These are phyloP conservation scores for Tadarida brasiliensis DNA, from an alignment of 2,797 vertebrate species.

Conservation along the genomic window DNA sequence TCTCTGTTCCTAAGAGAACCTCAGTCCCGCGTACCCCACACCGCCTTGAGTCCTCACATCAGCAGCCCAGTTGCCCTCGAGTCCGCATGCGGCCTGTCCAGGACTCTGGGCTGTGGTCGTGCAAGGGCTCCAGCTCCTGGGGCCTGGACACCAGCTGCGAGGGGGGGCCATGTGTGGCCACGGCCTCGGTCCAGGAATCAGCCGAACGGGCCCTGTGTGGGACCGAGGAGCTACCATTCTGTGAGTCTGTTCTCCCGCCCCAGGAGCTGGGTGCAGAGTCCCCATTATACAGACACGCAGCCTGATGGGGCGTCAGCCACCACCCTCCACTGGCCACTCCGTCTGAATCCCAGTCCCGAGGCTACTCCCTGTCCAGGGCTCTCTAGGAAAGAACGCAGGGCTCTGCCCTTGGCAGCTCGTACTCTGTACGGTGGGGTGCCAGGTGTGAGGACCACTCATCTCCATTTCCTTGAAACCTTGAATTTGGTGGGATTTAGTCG, in stretches of 20 bases:
- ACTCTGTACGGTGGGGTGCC: background rate
- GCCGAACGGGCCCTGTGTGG: too few relatives aligned
- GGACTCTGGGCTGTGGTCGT: background rate
- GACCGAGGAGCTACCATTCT: fast-evolving
- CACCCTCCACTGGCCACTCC: background rate
- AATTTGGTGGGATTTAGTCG: background rate
- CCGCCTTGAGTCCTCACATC: fast-evolving
- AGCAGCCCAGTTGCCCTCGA: background rate
- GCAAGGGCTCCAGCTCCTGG: background rate
- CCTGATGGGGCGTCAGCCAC: background rate
- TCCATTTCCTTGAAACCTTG: background rate
- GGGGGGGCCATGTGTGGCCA: background rate
- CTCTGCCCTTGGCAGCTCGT: fast-evolving
- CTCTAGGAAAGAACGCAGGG: background rate
- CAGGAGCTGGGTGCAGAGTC: background rate
- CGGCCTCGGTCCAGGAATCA: background rate
- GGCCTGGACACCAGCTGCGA: background rate
- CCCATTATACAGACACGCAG: fast-evolving
- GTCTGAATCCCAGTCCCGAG: background rate
- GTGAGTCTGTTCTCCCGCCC: background rate
- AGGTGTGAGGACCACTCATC: fast-evolving
- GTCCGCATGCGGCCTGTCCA: fast-evolving
- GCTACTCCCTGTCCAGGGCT: fast-evolving
- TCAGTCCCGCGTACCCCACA: fast-evolving
- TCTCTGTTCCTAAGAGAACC: background rate